Conservation (phyloP, 2,888 invertebrate species). For the Ornithoptera alexandrae region DNA sequence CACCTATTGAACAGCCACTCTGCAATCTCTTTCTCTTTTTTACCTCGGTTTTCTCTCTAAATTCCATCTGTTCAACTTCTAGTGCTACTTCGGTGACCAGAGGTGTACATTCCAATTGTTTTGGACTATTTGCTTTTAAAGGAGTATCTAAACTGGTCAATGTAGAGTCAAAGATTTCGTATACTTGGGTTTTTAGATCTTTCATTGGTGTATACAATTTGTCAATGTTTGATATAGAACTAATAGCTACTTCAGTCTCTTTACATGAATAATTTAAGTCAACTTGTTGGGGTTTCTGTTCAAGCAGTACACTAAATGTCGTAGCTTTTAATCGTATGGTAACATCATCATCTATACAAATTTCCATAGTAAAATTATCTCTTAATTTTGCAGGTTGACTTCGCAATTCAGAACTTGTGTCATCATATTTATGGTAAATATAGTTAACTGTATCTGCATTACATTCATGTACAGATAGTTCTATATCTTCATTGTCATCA, state of each 20-base stretch:
- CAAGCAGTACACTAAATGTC: constrained; percentile 48
- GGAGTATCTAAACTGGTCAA: constrained; percentile 72
- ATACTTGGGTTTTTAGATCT: constrained; percentile 56
- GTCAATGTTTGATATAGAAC: constrained; percentile 57
- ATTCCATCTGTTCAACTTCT: constrained; percentile 45
- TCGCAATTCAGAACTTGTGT: constrained; percentile 39
- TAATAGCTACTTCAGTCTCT: constrained; percentile 65
- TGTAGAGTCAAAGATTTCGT: constrained; percentile 72
- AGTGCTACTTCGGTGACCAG: constrained; percentile 57
- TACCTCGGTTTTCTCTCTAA: constrained; percentile 42
- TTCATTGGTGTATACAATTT: constrained; percentile 68
- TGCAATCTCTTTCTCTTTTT: constrained; percentile 63
- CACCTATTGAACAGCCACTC: constrained; percentile 49
- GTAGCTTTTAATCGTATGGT: constrained; percentile 62
- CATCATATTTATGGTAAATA: constrained; percentile 48
- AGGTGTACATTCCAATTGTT: constrained; percentile 40
- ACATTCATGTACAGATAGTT: constrained; percentile 58
- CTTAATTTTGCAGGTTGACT: constrained; percentile 51
- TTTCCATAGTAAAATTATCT: constrained; percentile 69
- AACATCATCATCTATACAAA: constrained; percentile 65
- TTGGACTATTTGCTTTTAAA: constrained; percentile 53
- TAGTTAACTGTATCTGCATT: constrained; percentile 59
- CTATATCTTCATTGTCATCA: constrained; percentile 52
- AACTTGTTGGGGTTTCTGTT: constrained; percentile 44
- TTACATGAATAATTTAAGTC: constrained; percentile 44